A percentile compares a stretch with the other conserved stretches of the same genome.
Conservation (phyloP, 2,797 vertebrate species). For the Nyctibius grandis region DNA sequence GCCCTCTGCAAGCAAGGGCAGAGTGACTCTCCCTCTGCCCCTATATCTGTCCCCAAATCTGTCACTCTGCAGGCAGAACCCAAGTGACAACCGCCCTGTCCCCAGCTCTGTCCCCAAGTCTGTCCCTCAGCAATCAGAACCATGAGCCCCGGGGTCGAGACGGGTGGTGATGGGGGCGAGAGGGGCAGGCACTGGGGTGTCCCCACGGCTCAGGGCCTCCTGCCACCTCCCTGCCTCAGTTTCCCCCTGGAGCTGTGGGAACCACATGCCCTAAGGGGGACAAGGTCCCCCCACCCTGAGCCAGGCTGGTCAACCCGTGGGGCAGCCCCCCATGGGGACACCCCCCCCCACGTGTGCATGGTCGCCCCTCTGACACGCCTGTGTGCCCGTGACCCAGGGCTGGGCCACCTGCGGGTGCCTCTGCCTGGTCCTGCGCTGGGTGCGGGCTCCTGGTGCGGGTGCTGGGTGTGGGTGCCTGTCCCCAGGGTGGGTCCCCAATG, state of each 20-base stretch:
- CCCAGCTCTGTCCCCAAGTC: neutral
- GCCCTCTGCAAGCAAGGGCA: neutral
- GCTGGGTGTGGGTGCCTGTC: neutral
- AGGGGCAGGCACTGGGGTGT: accelerated
- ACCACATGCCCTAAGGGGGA: neutral
- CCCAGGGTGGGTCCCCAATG: neutral
- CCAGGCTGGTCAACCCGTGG: accelerated
- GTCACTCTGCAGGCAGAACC: no score
- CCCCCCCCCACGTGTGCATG: accelerated
- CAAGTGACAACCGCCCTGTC: no score
- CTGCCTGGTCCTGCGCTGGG: accelerated
- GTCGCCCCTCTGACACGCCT: neutral
- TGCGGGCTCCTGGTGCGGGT: neutral
- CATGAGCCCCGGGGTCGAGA: accelerated
- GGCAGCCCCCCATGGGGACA: neutral
- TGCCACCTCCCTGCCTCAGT: neutral
- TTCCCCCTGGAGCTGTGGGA: neutral
- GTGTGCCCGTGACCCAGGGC: neutral
- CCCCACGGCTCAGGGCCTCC: neutral
- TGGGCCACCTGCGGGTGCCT: neutral
- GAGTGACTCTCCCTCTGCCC: neutral
- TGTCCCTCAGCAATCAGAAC: neutral
- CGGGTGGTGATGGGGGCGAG: neutral
- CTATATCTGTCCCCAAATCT: neutral
- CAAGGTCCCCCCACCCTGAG: neutral